A percentile compares a stretch with the other conserved stretches of the same genome.
These are phyloP conservation scores for Acromyrmex echinatior DNA, from an alignment of 1,140 invertebrate genomes.

Conservation along the genomic window DNA sequence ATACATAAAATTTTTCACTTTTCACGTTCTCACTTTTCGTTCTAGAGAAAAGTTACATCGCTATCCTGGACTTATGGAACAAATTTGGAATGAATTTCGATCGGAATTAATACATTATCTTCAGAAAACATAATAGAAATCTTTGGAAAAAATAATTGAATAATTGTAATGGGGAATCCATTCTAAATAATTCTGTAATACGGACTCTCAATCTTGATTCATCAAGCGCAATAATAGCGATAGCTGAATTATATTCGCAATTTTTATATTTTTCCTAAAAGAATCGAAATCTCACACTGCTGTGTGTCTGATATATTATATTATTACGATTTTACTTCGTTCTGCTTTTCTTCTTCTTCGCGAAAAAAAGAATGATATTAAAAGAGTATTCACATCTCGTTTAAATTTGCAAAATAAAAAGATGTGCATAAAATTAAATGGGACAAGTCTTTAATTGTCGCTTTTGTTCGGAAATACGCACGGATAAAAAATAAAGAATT, in stretches of 20 bases:
- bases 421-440: neutral
- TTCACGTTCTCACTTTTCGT: too few species aligned
- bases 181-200: too few species aligned
- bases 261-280: neutral
- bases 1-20: too few species aligned
- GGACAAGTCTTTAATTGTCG: neutral
- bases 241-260: too few species aligned
- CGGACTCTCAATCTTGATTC: neutral
- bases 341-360: neutral
- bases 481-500: neutral
- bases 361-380: neutral
- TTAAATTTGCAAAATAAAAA: neutral
- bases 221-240: neutral
- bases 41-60: too few species aligned
- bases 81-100: too few species aligned
- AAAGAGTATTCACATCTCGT: neutral
- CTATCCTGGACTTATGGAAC: too few species aligned
- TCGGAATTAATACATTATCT: too few species aligned
- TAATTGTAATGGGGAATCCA: too few species aligned
- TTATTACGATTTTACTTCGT: neutral
- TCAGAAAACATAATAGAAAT: too few species aligned
- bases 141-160: too few species aligned
- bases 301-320: neutral
- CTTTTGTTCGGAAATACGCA: neutral
- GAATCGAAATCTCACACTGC: neutral